phyloP scores from a whole-genome alignment of 2,113 vertebrate genomes.

The Leptobrachium leishanense region DNA sequence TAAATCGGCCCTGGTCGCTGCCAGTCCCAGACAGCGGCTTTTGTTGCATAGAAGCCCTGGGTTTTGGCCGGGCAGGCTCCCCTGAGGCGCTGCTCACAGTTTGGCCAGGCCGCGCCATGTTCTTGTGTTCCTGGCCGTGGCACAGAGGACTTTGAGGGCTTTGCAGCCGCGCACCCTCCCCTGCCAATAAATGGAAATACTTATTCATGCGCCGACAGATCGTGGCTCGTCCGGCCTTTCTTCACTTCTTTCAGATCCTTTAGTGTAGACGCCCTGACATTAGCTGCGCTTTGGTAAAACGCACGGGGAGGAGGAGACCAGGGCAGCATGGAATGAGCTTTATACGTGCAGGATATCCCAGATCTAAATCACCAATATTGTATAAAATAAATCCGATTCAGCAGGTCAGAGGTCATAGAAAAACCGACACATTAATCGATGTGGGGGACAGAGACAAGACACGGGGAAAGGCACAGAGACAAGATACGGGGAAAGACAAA shows the following conservation, averaged over 20 bases:
- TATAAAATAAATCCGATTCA: too few relatives aligned
- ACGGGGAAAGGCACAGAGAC: too few relatives aligned
- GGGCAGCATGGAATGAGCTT: not conserved
- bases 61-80: not conserved
- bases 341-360: too few relatives aligned
- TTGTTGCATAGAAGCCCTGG: not conserved
- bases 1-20: not conserved
- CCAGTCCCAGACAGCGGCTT: not conserved
- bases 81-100: not conserved
- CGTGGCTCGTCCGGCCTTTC: not conserved
- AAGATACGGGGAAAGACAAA: too few relatives aligned
- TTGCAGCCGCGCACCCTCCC: not conserved
- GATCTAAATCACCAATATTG: too few relatives aligned
- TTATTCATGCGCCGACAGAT: slow-evolving; percentile 10
- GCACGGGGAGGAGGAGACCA: too few relatives aligned
- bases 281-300: not conserved
- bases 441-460: too few relatives aligned
- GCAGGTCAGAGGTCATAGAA: too few relatives aligned
- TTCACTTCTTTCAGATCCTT: not conserved
- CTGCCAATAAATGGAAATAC: slow-evolving; percentile 21
- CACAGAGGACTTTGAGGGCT: slow-evolving; percentile 4
- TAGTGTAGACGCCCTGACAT: not conserved
- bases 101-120: not conserved
- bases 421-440: too few relatives aligned
- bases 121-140: not conserved